Evolutionary conservation across 35 echinoderm and acorn worm genomes (phyloP), one percentile per base, ranked within the genome.

Genomic region (Ptychodera flava): DNA sequence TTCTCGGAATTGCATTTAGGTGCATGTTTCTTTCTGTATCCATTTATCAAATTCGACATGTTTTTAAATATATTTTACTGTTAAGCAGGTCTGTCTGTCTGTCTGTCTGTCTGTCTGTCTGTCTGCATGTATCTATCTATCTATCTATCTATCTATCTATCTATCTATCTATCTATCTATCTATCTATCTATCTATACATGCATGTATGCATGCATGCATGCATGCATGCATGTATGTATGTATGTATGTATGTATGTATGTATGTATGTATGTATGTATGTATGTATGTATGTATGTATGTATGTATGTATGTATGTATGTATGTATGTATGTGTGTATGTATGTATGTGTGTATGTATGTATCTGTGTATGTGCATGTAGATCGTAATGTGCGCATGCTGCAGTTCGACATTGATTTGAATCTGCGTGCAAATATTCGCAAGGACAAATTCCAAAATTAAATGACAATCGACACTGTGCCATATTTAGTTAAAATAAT

Each of bases 221-320:
- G 45, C 22, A 64, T 64, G 45, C 22, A 64, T 64, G 45, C 22
- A 64, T 64, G 45, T 64, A 64, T 64, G 45, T 12, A 64, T 64
- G 45, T 64, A 64, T 64, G 45, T 64, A 64, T 64, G 45, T 64
- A 64, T 64, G 45, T 64, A 64, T 64, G 45, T 64, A 64, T 64
- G 45, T 64, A 64, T 64, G 45, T 64, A 64, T 64, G 45, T 64
- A 64, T 64, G 45, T 64, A 64, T 84, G 82, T 84, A 84, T 84
- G 82, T 84, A 84, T 84, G 82, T 84, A 84, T 84, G 82, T 84
- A 84, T 84, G 82, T 84, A 84, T 84, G 82, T 84, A 84, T 84
- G 82, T 84, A 84, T 84, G 82, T 84, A 84, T 84, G 82, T 84
- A 34, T 84, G 82, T 84, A 34, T 84, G 33, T 84, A 34, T 84